phyloP scores from a whole-genome alignment of 2,888 invertebrate genomes.

The Drosophila tanythrix region DNA sequence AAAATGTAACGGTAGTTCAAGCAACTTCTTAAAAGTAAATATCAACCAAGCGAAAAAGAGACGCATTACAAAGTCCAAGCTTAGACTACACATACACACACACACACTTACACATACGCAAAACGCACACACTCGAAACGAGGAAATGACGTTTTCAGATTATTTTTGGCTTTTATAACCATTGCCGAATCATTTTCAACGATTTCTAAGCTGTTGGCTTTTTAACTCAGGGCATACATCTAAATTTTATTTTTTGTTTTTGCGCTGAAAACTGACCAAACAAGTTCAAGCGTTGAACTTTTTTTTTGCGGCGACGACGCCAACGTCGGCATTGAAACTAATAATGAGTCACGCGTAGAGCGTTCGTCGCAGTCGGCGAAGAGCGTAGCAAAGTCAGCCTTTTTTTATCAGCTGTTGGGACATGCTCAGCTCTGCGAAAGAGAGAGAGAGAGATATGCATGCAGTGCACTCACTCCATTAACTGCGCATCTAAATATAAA shows the following conservation, averaged over 20 bases:
- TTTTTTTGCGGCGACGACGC: slow-evolving; percentile 35
- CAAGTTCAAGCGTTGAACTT: slow-evolving; percentile 50
- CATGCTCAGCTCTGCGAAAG: slow-evolving; percentile 26
- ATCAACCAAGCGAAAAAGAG: slow-evolving; percentile 53
- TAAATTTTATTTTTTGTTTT: slow-evolving; percentile 21
- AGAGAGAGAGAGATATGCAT: slow-evolving; percentile 6
- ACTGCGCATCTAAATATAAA: slow-evolving; percentile 77
- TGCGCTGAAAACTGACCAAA: slow-evolving; percentile 55
- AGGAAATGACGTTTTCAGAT: slow-evolving; percentile 77
- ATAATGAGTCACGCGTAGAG: slow-evolving; percentile 55
- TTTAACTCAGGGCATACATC: slow-evolving; percentile 15
- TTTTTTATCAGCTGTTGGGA: slow-evolving; percentile 64
- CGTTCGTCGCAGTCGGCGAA: slow-evolving; percentile 7
- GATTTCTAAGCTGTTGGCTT: slow-evolving; percentile 51
- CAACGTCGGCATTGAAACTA: slow-evolving; percentile 53
- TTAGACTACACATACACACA: slow-evolving; percentile 20
- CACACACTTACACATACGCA: background rate
- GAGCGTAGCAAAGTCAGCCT: slow-evolving; percentile 27
- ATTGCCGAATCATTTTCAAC: slow-evolving; percentile 63
- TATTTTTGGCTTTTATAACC: slow-evolving; percentile 67
- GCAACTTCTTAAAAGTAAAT: slow-evolving; percentile 67
- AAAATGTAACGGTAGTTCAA: slow-evolving; percentile 72
- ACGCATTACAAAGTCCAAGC: slow-evolving; percentile 45
- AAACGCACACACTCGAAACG: slow-evolving; percentile 33
- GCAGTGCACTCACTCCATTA: slow-evolving; percentile 21